A percentile compares a stretch with the other conserved stretches of the same genome.
phyloP scores from a whole-genome alignment of 2,113 vertebrate genomes.

The Alligator sinensis region DNA sequence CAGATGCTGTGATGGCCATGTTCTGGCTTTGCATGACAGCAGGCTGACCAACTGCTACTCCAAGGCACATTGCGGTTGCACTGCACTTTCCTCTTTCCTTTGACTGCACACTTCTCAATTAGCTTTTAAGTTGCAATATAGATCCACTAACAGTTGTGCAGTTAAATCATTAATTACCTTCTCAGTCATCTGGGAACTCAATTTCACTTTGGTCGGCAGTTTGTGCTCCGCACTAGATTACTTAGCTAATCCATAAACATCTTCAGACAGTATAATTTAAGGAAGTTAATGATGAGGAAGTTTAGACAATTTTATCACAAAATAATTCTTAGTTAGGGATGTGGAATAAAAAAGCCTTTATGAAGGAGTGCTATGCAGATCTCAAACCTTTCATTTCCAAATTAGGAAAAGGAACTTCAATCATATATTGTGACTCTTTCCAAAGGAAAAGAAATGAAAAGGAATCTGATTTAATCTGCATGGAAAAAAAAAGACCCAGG shows the following conservation, averaged over 20 bases:
- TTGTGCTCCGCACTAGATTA: conserved; percentile 75
- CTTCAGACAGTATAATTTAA: conserved; percentile 72
- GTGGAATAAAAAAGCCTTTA: conserved; percentile 23
- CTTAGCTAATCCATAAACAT: conserved; percentile 76
- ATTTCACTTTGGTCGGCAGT: conserved; percentile 76
- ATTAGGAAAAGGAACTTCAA: conserved; percentile 10
- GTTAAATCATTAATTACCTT: conserved; percentile 80
- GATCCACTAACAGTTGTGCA: conserved; percentile 75
- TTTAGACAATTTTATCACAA: conserved; percentile 70
- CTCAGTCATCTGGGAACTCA: conserved; percentile 72
- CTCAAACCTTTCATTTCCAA: background rate
- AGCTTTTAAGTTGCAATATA: conserved; percentile 78
- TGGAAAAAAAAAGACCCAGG: background rate
- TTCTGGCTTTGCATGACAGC: conserved; percentile 58
- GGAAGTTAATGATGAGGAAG: conserved; percentile 63
- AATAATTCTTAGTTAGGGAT: conserved; percentile 70
- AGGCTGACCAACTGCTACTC: conserved; percentile 64
- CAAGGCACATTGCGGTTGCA: conserved; percentile 59
- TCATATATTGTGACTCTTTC: too few species aligned
- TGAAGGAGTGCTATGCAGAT: conserved; percentile 35
- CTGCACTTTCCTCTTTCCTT: conserved; percentile 56
- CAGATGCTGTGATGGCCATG: background rate
- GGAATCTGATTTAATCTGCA: too few species aligned
- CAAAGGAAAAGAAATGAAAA: background rate
- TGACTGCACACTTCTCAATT: conserved; percentile 68